A percentile compares a stretch with the other conserved stretches of the same genome.
These are phyloP conservation scores for Calypte anna DNA, from an alignment of 2,113 vertebrate species.

Conservation along the genomic window DNA sequence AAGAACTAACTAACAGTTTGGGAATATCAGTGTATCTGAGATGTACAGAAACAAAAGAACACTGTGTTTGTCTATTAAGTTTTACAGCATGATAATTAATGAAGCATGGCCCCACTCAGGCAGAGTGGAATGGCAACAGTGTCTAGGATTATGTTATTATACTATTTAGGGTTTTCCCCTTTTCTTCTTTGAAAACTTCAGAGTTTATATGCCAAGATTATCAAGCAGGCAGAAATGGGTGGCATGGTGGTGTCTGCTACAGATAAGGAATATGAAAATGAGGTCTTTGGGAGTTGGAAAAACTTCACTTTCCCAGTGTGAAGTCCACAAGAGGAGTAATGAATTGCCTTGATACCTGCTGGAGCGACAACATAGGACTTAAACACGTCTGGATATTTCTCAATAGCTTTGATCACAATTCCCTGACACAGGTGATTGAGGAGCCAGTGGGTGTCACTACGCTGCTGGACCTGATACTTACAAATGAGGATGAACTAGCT, in stretches of 20 bases:
- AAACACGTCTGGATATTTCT: not conserved
- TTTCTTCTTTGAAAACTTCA: no score
- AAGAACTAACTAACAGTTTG: not conserved
- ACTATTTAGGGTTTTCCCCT: no score
- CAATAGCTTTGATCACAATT: not conserved
- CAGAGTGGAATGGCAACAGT: not conserved
- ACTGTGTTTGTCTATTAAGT: not conserved
- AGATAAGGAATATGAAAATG: not conserved
- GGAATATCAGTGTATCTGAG: not conserved
- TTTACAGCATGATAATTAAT: not conserved
- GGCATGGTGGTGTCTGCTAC: no score
- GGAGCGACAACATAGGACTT: not conserved
- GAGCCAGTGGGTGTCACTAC: not conserved
- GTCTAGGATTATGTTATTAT: not conserved
- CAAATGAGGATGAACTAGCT: not conserved
- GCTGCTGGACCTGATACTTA: not conserved
- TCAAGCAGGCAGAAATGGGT: no score
- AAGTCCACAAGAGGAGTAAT: not conserved
- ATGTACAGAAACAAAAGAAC: not conserved
- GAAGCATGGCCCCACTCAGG: not conserved
- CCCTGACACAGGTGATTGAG: not conserved
- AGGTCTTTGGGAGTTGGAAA: not conserved
- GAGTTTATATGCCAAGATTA: no score
- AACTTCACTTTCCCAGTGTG: not conserved
- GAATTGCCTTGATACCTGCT: not conserved